Conservation (phyloP, 2,888 invertebrate genomes). For the Eupeodes luniger region DNA sequence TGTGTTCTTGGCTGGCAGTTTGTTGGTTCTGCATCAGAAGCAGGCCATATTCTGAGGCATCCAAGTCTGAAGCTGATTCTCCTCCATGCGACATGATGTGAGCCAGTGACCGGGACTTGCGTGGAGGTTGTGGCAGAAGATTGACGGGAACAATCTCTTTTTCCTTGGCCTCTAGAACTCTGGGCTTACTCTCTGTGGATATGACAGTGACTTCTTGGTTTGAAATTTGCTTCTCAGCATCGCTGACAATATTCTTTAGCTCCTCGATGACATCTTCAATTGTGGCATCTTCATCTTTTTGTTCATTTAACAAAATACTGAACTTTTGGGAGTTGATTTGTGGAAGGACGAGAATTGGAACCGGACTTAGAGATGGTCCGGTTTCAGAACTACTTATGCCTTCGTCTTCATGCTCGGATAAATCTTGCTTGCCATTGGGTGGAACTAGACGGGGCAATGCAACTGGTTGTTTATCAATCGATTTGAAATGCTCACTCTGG, state of each 20-base stretch:
- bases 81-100: constrained; percentile 87
- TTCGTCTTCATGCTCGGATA: constrained; percentile 93
- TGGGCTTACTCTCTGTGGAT: constrained; percentile 80
- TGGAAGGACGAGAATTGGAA: constrained; percentile 84
- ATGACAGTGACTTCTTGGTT: constrained; percentile 75
- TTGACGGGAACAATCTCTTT: constrained; percentile 91
- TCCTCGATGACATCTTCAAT: constrained; percentile 95
- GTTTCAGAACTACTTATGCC: constrained; percentile 94
- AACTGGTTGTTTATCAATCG: constrained; percentile 82
- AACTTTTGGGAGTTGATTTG: constrained; percentile 85
- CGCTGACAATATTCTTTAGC: constrained; percentile 92
- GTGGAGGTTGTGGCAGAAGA: constrained; percentile 92
- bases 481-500: constrained; percentile 83
- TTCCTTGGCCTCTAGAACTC: constrained; percentile 83
- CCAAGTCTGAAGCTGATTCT: constrained; percentile 81
- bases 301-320: constrained; percentile 78
- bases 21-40: constrained; percentile 84
- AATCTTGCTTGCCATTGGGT: constrained; percentile 84
- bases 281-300: constrained; percentile 87
- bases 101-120: constrained; percentile 89
- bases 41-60: constrained; percentile 83
- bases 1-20: constrained; percentile 56
- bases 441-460: constrained; percentile 83
- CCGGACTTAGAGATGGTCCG: constrained; percentile 89
- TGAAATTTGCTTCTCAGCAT: constrained; percentile 89